Percentiles rank a stretch among this genome's conserved stretches.
These are phyloP conservation scores for Drosophila merina DNA, from an alignment of 2,888 invertebrate genomes.

Conservation along the genomic window DNA sequence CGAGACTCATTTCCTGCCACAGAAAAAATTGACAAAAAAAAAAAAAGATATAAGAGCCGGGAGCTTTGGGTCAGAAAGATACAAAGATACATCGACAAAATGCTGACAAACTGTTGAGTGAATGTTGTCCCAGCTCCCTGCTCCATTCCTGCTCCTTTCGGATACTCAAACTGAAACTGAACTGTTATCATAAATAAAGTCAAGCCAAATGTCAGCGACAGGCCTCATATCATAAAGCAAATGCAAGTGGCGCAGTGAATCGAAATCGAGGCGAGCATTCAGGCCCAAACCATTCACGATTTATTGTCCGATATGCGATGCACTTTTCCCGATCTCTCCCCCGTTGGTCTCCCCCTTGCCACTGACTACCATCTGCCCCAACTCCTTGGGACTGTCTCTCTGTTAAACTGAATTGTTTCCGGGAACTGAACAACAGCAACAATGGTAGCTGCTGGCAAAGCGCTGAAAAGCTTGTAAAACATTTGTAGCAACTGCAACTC, in stretches of 20 bases:
- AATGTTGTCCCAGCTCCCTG: slow-evolving; percentile 11
- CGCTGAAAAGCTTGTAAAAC: slow-evolving; percentile 79
- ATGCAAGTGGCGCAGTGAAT: slow-evolving; percentile 76
- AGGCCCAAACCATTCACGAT: slow-evolving; percentile 69
- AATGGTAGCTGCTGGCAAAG: slow-evolving; percentile 50
- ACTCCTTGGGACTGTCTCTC: slow-evolving; percentile 37
- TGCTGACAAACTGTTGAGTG: slow-evolving; percentile 71
- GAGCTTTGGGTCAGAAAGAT: slow-evolving; percentile 68
- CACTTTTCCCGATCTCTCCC: slow-evolving; percentile 44
- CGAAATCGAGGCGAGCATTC: slow-evolving; percentile 71
- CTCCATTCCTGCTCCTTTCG: slow-evolving; percentile 14
- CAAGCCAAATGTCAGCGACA: slow-evolving; percentile 69
- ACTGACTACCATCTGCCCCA: neutral
- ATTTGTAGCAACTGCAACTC: slow-evolving; percentile 74
- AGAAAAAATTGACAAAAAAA: slow-evolving; percentile 39
- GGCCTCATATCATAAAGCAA: slow-evolving; percentile 76
- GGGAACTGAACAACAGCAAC: slow-evolving; percentile 73
- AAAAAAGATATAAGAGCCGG: slow-evolving; percentile 53
- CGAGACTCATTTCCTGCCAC: slow-evolving; percentile 65
- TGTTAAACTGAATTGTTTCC: slow-evolving; percentile 78
- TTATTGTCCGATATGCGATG: slow-evolving; percentile 74
- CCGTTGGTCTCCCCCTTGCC: neutral
- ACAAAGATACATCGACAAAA: slow-evolving; percentile 66
- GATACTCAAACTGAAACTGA: slow-evolving; percentile 25
- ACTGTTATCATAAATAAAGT: slow-evolving; percentile 75